Evolutionary conservation across 2,888 invertebrate species (phyloP).

Genomic region (Dryadula phaetusa): DNA sequence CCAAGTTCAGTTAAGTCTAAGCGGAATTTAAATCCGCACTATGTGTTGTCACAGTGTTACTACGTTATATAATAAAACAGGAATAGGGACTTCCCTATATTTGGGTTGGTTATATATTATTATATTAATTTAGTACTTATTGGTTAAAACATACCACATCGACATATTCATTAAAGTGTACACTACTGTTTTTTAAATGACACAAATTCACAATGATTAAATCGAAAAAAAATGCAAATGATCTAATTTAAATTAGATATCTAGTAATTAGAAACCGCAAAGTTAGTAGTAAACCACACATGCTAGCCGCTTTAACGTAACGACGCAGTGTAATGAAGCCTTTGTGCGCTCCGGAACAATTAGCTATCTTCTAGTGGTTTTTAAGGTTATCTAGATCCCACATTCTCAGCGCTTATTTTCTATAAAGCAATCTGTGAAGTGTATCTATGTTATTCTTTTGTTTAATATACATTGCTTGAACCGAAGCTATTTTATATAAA

Average conservation of each 20-base stretch:
- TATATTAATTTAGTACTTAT: too few species aligned
- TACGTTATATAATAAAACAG: too few species aligned
- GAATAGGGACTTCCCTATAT: too few species aligned
- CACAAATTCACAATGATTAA: background rate
- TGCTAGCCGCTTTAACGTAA: slow-evolving; percentile 27
- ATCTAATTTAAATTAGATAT: slow-evolving; percentile 23
- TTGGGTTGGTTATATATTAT: too few species aligned
- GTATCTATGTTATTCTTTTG: background rate
- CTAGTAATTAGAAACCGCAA: slow-evolving; percentile 32
- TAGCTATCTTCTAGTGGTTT: slow-evolving; percentile 35
- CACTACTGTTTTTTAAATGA: background rate
- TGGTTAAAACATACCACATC: too few species aligned
- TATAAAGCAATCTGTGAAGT: slow-evolving; percentile 2
- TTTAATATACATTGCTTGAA: background rate
- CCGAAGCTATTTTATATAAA: background rate
- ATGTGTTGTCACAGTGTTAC: too few species aligned
- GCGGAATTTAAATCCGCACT: too few species aligned
- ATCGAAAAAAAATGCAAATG: slow-evolving; percentile 7
- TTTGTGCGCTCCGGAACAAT: slow-evolving; percentile 39
- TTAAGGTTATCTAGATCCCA: slow-evolving; percentile 26
- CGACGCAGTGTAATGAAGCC: slow-evolving; percentile 32
- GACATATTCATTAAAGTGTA: background rate
- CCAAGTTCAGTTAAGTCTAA: too few species aligned
- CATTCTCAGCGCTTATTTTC: slow-evolving; percentile 15
- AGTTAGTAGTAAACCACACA: slow-evolving; percentile 29